Evolutionary conservation across 1,140 invertebrate genomes (phyloP), one percentile per base, ranked within the genome.

Genomic region (Artemia franciscana): DNA sequence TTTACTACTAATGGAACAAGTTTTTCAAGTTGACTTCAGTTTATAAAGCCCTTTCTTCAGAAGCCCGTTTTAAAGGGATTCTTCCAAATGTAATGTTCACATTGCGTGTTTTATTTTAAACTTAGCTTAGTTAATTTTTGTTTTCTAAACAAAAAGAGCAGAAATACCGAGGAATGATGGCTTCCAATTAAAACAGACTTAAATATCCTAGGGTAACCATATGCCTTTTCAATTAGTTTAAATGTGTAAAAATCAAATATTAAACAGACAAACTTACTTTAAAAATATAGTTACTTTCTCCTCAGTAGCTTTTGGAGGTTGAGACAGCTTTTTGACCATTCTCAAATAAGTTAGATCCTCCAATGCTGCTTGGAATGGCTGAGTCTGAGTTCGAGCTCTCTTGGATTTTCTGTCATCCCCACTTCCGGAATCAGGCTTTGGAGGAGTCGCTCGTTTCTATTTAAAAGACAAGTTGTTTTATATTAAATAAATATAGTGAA

Each of bases 211-310:
- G n/a, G n/a, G n/a, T n/a, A n/a, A n/a, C n/a, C n/a, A n/a, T n/a
- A n/a, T n/a, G n/a, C n/a, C n/a, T n/a, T n/a, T n/a, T n/a, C n/a
- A n/a, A n/a, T n/a, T n/a, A n/a, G n/a, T n/a, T n/a, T n/a, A n/a
- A n/a, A n/a, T n/a, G n/a, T n/a, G n/a, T n/a, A n/a, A n/a, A n/a
- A n/a, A n/a, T n/a, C n/a, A n/a, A n/a, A n/a, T n/a, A n/a, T n/a
- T n/a, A n/a, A 24, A 30, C 24, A 58, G 9, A 18, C 51, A 30
- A 23, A 75, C 78, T 75, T 77, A 86, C 84, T 85, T 86, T 70
- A 85, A 86, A 69, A 88, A 86, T 26, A 85, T 81, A 69, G 87
- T 85, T 24, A 88, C 79, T 72, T 88, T 88, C 62, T 90, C 86
- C 68, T 88, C 86, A 21, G 78, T 75, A 58, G 75, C 74, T 69